A percentile compares a stretch with the other conserved stretches of the same genome.
These are phyloP conservation scores for Synergus japonicus DNA, from an alignment of 2,888 invertebrate species.

Conservation along the genomic window DNA sequence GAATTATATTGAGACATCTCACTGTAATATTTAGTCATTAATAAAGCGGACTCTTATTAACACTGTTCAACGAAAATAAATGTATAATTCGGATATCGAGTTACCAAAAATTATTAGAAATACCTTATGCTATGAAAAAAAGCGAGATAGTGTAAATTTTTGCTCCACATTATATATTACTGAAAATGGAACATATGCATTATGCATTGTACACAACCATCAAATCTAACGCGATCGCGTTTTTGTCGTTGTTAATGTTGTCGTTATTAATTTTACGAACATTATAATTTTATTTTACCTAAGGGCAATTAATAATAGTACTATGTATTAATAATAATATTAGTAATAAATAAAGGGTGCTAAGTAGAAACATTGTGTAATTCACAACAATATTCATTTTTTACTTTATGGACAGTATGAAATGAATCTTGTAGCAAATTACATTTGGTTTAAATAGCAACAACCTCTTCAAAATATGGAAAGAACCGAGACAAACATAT, in stretches of 20 bases:
- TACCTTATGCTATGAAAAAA: background rate
- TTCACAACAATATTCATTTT: background rate
- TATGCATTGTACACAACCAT: slow-evolving; percentile 9
- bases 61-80: slow-evolving; percentile 36
- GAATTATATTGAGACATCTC: slow-evolving; percentile 11
- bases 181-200: background rate
- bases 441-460: background rate
- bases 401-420: background rate
- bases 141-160: slow-evolving; percentile 21
- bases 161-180: slow-evolving; percentile 1
- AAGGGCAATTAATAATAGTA: slow-evolving; percentile 28
- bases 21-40: background rate
- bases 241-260: slow-evolving; percentile 20
- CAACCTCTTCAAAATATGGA: background rate
- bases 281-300: slow-evolving; percentile 26
- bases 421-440: background rate
- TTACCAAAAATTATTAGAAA: slow-evolving; percentile 7
- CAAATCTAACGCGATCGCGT: background rate
- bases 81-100: background rate
- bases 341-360: slow-evolving; percentile 21
- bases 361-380: slow-evolving; percentile 6
- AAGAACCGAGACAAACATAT: background rate
- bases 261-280: slow-evolving; percentile 33
- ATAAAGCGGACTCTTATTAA: slow-evolving; percentile 32
- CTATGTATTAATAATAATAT: slow-evolving; percentile 15